Base-by-base conservation (phyloP, 2,797 vertebrate species). In the Sebastes elongatus region DNA sequence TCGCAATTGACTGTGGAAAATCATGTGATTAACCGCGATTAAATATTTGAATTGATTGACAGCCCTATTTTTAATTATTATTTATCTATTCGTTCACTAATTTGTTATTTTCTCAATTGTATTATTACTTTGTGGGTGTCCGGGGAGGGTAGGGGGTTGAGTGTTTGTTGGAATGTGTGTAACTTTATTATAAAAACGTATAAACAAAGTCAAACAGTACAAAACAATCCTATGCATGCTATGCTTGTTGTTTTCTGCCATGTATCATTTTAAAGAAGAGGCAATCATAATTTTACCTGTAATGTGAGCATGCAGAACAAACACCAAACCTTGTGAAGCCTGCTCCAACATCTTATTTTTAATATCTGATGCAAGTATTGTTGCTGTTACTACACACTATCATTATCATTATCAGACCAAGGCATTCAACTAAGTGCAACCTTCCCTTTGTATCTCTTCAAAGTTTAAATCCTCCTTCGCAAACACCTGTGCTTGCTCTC, bases 401-500 rank as follows among this genome's bases (percentile, higher is more conserved):
- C 14, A 42, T 42, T 42, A 42, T 57, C 57, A 38, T 46, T 30
- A 68, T 46, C 32, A 20, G 10, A 42, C 13, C 32, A 67, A 69
- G 38, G 30, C 25, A 1, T 49, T 27, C 13, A 1, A 20, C 74
- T 71, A 14, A 38, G 38, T 38, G 38, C 38, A 38, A 38, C 38
- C 35, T 38, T 38, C 35, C 2, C 42, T 69, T 57, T 52, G 27
- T 62, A 4, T 55, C 55, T 27, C 10, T 76, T 61, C 30, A 73
- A 59, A 63, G 62, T 76, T 61, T 1, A 73, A 64, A 35, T 49
- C 7, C 7, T 35, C 28, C 20, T 30, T 55, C 6, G 9, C 55
- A 69, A 70, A 57, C 67, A 85, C 61, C 57, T 82, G 71, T 23
- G 3, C 35, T 57, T 18, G 20, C 27, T 76, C 20, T 46, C 42